Base-by-base conservation (phyloP, 2,797 vertebrate species). In the Parauchenoglanis ngamensis region DNA sequence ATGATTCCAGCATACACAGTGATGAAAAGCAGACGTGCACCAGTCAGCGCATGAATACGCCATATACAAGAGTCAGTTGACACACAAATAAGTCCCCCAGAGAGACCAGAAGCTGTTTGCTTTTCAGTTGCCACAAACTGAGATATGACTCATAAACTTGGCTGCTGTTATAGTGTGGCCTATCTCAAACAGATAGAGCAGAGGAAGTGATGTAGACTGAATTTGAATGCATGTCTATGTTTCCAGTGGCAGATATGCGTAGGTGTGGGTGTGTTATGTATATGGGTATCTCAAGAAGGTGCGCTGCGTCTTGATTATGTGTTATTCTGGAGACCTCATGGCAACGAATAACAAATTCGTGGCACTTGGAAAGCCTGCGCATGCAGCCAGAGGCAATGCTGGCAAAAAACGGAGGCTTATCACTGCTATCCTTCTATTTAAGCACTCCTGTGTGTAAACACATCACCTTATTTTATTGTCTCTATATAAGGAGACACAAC, bases 71-170 rank as follows among this genome's bases (percentile, higher is more conserved):
- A 89, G 87, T 70, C 83, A 87, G 83, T 73, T 65, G 57, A 35
- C 73, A 80, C 83, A 73, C 75, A 88, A 86, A 87, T 68, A 88
- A 89, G 89, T 89, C 52, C 87, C 49, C 15, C 4, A 61, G 86
- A 82, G 89, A 90, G 89, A 88, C 86, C 77, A 46, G 70, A 54
- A 76, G 83, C 1, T 87, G 86, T 88, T 87, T 89, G 87, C 81
- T 85, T 88, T 73, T 81, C 83, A 73, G 44, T 21, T 31, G 88
- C 40, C 70, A 87, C 87, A 91, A 90, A 87, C 82, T 79, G 87
- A 92, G 91, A 91, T 90, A 91, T 91, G 92, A 92, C 87, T 93
- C 88, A 89, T 67, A 90, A 93, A 91, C 72, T 44, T 85, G 88
- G 88, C 89, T 90, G 90, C 90, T 88, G 92, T 93, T 93, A 78